A percentile compares a stretch with the other conserved stretches of the same genome.
Evolutionary conservation across 2,797 vertebrate genomes (phyloP).

Genomic region (Sebastes itinus): DNA sequence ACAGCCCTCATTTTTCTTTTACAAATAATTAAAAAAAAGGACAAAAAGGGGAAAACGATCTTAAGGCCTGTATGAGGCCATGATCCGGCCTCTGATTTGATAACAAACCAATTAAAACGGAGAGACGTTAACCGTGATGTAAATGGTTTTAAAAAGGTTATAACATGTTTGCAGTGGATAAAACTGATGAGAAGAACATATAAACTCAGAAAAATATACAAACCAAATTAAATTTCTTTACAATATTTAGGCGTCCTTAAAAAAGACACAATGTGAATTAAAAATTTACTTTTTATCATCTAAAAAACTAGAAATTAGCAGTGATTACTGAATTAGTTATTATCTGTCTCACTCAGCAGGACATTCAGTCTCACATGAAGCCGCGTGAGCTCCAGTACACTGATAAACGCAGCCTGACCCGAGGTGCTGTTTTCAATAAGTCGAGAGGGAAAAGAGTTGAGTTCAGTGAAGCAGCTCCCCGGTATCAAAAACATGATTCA

Average conservation of each 20-base stretch:
- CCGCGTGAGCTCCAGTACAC: neutral
- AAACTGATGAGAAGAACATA: neutral
- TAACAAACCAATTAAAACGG: neutral
- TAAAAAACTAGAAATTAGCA: neutral
- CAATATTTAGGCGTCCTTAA: neutral
- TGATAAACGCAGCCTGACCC: conserved; percentile 26
- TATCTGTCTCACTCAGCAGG: neutral
- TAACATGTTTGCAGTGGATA: neutral
- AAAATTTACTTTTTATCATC: neutral
- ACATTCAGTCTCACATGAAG: no score
- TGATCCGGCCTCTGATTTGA: neutral
- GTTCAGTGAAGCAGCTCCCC: conserved; percentile 50
- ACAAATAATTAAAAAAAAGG: neutral
- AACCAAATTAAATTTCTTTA: neutral
- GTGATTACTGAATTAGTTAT: neutral
- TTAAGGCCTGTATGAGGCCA: neutral
- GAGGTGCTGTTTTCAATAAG: conserved; percentile 70
- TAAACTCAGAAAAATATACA: neutral
- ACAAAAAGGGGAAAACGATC: neutral
- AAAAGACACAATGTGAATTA: neutral
- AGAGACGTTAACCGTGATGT: neutral
- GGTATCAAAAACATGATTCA: conserved; percentile 75
- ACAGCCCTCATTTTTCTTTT: neutral
- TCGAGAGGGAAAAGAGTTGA: conserved; percentile 56
- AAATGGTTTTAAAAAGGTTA: neutral